Conservation (phyloP, 2,797 vertebrate genomes). For the Taeniopygia guttata region DNA sequence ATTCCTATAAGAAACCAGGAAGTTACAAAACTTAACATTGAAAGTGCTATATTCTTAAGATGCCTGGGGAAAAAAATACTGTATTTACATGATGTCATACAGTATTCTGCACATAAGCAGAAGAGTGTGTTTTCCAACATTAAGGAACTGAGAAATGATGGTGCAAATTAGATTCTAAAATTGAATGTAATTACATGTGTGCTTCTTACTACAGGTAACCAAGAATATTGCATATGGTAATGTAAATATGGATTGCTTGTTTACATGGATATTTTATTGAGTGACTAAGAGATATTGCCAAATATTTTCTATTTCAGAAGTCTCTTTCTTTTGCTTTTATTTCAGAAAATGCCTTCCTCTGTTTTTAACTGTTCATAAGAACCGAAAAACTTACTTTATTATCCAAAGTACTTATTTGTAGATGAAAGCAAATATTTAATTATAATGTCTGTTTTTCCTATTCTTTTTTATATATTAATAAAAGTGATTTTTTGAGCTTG, state of each 20-base stretch:
- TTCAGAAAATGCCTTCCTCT: constrained; percentile 2
- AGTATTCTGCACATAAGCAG: background rate
- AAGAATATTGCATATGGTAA: background rate
- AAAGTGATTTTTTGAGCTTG: constrained; percentile 61
- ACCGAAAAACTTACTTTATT: constrained; percentile 29
- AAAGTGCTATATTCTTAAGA: background rate
- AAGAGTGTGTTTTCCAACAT: background rate
- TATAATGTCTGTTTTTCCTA: constrained; percentile 46
- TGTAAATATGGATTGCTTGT: constrained; percentile 44
- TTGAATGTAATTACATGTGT: background rate
- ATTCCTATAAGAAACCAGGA: background rate
- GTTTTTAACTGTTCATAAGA: constrained; percentile 22
- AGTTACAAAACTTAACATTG: background rate
- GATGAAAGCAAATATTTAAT: constrained; percentile 39
- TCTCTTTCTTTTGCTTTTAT: constrained; percentile 20
- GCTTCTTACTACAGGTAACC: background rate
- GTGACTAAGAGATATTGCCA: constrained; percentile 10
- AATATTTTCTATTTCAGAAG: constrained; percentile 52
- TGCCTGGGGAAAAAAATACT: background rate
- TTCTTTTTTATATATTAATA: constrained; percentile 64
- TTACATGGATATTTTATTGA: constrained; percentile 32
- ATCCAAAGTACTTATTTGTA: background rate
- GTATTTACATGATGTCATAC: background rate
- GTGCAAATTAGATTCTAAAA: background rate
- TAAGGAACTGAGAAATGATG: background rate